Conservation (phyloP, 2,113 vertebrate species). For the Scalopus aquaticus region DNA sequence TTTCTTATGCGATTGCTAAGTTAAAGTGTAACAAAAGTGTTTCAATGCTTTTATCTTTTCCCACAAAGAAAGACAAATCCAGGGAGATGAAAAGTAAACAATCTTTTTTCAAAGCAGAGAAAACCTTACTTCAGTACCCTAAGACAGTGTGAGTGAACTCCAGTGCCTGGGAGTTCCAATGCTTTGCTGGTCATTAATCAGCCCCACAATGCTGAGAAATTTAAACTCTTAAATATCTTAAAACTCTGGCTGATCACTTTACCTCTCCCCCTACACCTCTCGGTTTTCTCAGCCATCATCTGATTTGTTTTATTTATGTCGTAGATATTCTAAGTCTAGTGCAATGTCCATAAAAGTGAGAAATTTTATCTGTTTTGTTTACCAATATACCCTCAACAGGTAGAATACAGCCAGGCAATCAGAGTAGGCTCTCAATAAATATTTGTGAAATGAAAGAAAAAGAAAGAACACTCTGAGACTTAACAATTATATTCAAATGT, state of each 20-base stretch:
- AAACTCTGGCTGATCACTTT: neutral
- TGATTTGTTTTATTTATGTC: neutral
- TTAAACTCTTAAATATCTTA: neutral
- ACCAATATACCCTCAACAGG: neutral
- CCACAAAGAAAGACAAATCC: neutral
- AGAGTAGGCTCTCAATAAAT: neutral
- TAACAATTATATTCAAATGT: neutral
- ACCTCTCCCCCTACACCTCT: neutral
- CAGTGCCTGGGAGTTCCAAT: neutral
- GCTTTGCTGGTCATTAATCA: neutral
- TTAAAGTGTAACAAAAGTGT: neutral
- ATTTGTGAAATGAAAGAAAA: slow-evolving; percentile 43
- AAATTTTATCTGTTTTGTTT: neutral
- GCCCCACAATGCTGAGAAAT: neutral
- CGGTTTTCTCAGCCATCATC: neutral
- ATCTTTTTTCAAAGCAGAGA: neutral
- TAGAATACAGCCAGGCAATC: neutral
- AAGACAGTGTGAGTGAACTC: neutral
- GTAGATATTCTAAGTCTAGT: neutral
- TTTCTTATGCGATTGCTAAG: neutral
- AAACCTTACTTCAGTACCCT: neutral
- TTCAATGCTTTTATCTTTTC: neutral
- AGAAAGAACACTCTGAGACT: neutral
- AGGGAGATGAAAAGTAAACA: neutral
- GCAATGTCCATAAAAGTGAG: neutral